Evolutionary conservation across 1,140 invertebrate genomes (phyloP), one percentile per base, ranked within the genome.

Genomic region (Musca domestica): DNA sequence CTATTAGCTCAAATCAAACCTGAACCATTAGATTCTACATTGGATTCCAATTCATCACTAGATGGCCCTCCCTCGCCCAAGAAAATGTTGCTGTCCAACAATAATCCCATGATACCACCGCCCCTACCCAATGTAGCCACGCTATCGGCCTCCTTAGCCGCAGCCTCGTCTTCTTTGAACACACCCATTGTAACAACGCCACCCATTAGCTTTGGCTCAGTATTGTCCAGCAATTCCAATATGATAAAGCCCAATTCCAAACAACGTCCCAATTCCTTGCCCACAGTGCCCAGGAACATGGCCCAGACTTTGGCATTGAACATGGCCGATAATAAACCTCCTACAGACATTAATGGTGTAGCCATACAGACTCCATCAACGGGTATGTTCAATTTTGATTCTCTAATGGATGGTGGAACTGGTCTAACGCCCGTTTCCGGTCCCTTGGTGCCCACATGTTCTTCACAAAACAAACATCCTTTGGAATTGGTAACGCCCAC

Each of bases 361-460:
- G 87, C 92, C 61, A 94, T 96, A 67, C 91, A 90, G 65, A 96
- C 94, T 2, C 95, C 94, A 0, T 94, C 93, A 64, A 90, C 88
- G 71, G 94, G 93, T 22, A 88, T 88, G 34, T 94, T 95, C 78
- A 95, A 95, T 81, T 96, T 96, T 76, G 95, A 96, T 71, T 93
- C 92, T 54, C 86, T 96, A 66, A 95, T 96, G 90, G 94, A 95
- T 73, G 93, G 93, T 52, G 94, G 94, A 67, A 96, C 94, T 5
- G 94, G 94, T 0, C 84, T 96, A 12, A 95, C 94, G 5, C 94
- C 94, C 0, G 90, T 95, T 5, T 88, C 89, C 14, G 88, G 86
- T 67, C 88, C 88, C 0, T 72, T 91, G 54, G 82, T 89, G 71
- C 88, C 88, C 30, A 88, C 87, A 56, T 91, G 89, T 78, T 88